Base-by-base conservation (phyloP, 2,888 invertebrate genomes). In the Epicampocera succincta region DNA sequence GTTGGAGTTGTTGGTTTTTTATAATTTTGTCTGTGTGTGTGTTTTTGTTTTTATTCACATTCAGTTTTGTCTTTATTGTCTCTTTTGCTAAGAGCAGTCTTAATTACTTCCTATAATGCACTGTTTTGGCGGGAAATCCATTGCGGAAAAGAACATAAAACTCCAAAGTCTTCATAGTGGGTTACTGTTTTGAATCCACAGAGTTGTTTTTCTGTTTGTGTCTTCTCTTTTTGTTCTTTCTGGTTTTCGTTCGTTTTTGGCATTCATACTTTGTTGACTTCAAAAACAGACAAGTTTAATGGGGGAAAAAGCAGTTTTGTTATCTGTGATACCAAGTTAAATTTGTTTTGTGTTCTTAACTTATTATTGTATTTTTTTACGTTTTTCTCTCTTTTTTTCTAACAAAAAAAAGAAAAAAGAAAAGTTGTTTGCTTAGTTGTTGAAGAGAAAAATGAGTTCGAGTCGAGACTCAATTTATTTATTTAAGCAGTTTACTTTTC, bases 31-130 rank as follows among this genome's bases (percentile, higher is more conserved):
- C 54, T 48, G 33, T 46, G 38, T 40, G 21, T 52, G 33, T 60
- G 15, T 65, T 12, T 63, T 78, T 65, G 61, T 63, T 44, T 9
- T 15, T 84, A 85, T 85, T 86, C 84, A 85, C 83, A 85, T 87
- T 71, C 71, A 76, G 69, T 68, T 73, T 73, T 73, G 61, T 80
- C 79, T 74, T 69, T 60, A 75, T 82, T 82, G 82, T 82, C 78
- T 82, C 74, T 74, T 74, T 82, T 56, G 82, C 82, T 82, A 86
- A 79, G 87, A 87, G 87, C 86, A 88, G 86, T 87, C 88, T 87
- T 89, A 88, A 88, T 88, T 88, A 88, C 88, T 88, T 88, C 88
- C 88, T 89, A 87, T 87, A 89, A 87, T 83, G 84, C 83, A 84
- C 84, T 82, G 83, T 80, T 80, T 81, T 72, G 82, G 82, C 78